phyloP scores from a whole-genome alignment of 2,113 vertebrate genomes.

The cattle (Bos taurus) region DNA sequence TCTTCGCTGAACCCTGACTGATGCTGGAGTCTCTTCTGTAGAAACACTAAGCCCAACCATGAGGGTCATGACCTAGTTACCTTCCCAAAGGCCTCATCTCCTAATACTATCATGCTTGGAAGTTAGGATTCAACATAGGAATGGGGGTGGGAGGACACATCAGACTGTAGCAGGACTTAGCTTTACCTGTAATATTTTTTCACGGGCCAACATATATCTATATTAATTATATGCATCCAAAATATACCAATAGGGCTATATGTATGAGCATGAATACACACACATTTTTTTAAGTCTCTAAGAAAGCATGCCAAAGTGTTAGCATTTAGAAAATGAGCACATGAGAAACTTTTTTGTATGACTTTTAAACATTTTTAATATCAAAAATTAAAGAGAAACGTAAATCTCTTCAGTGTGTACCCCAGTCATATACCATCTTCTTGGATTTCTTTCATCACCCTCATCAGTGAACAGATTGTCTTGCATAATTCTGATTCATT shows the following conservation, averaged over 20 bases:
- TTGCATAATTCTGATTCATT: neutral
- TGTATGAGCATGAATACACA: neutral
- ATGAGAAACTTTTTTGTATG: neutral
- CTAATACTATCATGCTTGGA: neutral
- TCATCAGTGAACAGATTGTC: neutral
- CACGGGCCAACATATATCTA: neutral
- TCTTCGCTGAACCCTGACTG: neutral
- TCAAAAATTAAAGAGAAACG: neutral
- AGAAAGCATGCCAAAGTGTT: neutral
- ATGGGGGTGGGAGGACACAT: neutral
- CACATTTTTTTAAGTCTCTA: neutral
- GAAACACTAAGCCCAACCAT: neutral
- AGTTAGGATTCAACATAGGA: neutral
- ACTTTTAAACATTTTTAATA: neutral
- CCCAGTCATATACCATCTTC: neutral
- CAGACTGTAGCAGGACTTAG: neutral
- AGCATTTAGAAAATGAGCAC: neutral
- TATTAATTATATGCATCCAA: neutral
- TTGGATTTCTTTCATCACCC: neutral
- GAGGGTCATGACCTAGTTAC: neutral
- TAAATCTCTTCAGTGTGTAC: neutral
- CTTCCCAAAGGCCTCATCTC: neutral
- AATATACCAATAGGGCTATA: neutral
- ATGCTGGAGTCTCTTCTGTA: neutral
- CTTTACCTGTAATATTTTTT: neutral